Conservation (phyloP, 2,113 vertebrate species). For the Gnathonemus echidnorhynchus region DNA sequence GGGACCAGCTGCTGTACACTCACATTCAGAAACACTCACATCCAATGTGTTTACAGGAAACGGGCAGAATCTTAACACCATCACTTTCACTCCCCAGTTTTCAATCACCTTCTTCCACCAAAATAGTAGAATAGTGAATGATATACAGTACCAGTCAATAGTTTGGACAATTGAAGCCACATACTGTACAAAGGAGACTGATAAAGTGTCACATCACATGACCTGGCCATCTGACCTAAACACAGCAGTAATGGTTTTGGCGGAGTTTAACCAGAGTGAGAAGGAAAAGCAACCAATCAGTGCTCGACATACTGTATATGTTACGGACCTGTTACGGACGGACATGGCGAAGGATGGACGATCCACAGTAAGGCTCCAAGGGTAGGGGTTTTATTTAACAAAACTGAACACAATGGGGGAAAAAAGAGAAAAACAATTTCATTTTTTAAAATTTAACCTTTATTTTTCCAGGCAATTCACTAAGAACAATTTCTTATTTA, state of each 20-base stretch:
- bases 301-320: neutral
- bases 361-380: neutral
- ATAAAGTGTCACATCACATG: neutral
- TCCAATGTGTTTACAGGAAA: neutral
- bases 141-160: neutral
- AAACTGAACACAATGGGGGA: neutral
- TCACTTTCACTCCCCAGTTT: neutral
- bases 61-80: neutral
- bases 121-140: neutral
- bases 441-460: no score
- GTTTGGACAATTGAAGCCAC: neutral
- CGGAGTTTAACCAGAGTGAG: neutral
- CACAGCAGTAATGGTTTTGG: neutral
- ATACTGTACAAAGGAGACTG: neutral
- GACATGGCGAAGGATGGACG: neutral
- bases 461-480: no score
- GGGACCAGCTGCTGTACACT: neutral
- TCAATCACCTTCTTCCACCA: neutral
- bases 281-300: neutral
- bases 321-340: neutral
- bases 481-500: no score
- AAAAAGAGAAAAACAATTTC: neutral
- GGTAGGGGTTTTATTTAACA: neutral
- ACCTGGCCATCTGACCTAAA: neutral
- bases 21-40: neutral